Evolutionary conservation across 1,140 invertebrate species (phyloP).

Genomic region (Camponotus vicinus): DNA sequence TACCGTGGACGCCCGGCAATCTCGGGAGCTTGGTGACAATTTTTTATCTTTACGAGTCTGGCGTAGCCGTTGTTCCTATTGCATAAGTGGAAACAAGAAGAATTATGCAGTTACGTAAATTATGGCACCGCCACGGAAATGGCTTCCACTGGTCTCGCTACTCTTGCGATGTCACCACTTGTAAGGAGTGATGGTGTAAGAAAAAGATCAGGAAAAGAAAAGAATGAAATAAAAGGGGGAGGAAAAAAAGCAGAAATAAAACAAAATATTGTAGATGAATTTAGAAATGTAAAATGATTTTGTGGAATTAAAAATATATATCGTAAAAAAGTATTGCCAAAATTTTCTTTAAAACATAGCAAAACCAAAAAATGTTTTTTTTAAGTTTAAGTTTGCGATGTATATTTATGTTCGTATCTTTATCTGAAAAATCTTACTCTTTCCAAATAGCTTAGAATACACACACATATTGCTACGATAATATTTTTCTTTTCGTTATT

Average conservation of each 20-base stretch:
- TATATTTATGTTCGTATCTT: background rate
- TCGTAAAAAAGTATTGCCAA: slow-evolving; percentile 1
- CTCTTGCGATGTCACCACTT: slow-evolving; percentile 31
- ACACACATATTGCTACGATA: background rate
- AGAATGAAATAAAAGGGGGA: background rate
- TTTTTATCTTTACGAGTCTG: slow-evolving; percentile 82
- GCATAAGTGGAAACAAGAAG: slow-evolving; percentile 82
- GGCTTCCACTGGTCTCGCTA: slow-evolving; percentile 65
- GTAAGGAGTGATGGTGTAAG: slow-evolving; percentile 44
- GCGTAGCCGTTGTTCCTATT: slow-evolving; percentile 77
- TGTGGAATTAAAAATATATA: background rate
- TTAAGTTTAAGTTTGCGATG: slow-evolving; percentile 4
- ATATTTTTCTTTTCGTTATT: background rate
- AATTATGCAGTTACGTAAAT: slow-evolving; percentile 84
- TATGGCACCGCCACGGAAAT: slow-evolving; percentile 79
- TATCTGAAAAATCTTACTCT: background rate
- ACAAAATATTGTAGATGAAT: background rate
- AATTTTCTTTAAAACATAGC: background rate
- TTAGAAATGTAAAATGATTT: background rate
- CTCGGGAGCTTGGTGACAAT: slow-evolving; percentile 79
- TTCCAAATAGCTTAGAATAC: background rate
- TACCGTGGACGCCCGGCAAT: slow-evolving; percentile 72
- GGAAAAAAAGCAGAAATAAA: slow-evolving; percentile 22
- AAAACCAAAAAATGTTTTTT: background rate
- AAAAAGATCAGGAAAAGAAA: slow-evolving; percentile 24